Evolutionary conservation across 2,113 vertebrate species (phyloP).

Genomic region (Regulus satrapa): DNA sequence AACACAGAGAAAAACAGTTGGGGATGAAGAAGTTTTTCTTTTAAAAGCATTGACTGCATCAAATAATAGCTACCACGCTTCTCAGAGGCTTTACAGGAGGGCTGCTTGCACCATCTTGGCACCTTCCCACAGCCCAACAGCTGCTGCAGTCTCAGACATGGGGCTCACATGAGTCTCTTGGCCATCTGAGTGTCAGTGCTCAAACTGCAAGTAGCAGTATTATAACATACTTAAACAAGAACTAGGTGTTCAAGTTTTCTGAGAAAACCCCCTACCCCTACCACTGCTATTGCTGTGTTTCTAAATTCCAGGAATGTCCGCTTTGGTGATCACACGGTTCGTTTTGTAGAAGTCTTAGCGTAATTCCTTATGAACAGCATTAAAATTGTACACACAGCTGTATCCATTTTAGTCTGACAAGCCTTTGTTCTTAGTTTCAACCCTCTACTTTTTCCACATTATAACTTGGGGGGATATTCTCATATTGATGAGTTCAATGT

Average conservation of each 20-base stretch:
- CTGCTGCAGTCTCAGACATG: neutral
- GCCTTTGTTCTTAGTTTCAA: conserved; percentile 57
- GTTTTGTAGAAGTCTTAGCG: neutral
- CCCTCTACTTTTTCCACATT: neutral
- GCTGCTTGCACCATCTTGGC: neutral
- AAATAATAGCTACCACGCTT: neutral
- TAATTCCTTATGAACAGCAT: neutral
- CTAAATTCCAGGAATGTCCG: neutral
- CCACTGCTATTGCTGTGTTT: neutral
- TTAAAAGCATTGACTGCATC: neutral
- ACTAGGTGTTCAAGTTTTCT: neutral
- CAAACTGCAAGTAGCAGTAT: neutral
- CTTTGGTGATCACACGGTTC: neutral
- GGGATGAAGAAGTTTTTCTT: neutral
- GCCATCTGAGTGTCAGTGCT: neutral
- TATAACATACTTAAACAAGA: neutral
- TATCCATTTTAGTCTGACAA: conserved; percentile 32
- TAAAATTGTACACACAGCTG: conserved; percentile 17
- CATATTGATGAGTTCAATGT: conserved; percentile 35
- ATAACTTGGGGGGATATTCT: conserved; percentile 48
- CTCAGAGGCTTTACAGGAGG: neutral
- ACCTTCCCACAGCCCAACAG: neutral
- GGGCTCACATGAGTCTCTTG: neutral
- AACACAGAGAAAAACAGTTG: neutral
- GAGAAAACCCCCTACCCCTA: neutral